Conservation (phyloP, 2,888 invertebrate species). For the Scaptomyza parva region DNA sequence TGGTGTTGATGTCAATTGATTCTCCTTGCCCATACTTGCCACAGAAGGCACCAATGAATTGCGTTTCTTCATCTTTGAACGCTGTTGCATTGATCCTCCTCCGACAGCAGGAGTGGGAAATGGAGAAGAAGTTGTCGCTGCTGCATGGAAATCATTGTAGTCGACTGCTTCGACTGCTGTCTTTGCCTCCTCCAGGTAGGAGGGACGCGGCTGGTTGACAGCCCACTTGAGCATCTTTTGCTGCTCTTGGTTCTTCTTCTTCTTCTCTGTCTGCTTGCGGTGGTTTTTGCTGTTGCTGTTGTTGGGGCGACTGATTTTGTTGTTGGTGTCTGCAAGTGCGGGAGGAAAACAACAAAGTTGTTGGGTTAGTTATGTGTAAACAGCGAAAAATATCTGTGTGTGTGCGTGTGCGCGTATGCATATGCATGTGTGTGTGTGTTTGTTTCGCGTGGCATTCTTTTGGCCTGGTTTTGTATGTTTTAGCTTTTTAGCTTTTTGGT, state of each 20-base stretch:
- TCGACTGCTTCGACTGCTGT: background rate
- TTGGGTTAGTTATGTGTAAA: conserved; percentile 24
- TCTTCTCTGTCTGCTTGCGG: background rate
- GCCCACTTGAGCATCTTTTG: conserved; percentile 83
- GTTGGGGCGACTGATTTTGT: conserved; percentile 11
- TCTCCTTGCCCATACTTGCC: conserved; percentile 76
- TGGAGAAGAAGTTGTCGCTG: background rate
- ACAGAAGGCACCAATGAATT: conserved; percentile 48
- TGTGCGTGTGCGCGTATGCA: background rate
- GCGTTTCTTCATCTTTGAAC: conserved; percentile 40
- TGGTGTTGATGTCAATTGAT: conserved; percentile 82
- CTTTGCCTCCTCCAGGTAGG: conserved; percentile 65
- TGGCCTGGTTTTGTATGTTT: conserved; percentile 13
- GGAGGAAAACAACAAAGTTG: conserved; percentile 40
- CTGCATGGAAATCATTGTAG: conserved; percentile 30
- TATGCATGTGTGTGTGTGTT: conserved; percentile 10
- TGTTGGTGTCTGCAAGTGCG: conserved; percentile 54
- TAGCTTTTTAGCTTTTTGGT: conserved; percentile 53
- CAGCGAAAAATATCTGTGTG: background rate
- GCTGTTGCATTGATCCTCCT: background rate
- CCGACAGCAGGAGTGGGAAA: background rate
- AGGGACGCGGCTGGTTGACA: conserved; percentile 81
- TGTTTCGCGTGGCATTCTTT: conserved; percentile 32
- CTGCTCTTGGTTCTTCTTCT: background rate
- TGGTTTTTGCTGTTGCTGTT: conserved; percentile 9